Base-by-base conservation (phyloP, 1,140 invertebrate species). In the Belonocnema kinseyi region DNA sequence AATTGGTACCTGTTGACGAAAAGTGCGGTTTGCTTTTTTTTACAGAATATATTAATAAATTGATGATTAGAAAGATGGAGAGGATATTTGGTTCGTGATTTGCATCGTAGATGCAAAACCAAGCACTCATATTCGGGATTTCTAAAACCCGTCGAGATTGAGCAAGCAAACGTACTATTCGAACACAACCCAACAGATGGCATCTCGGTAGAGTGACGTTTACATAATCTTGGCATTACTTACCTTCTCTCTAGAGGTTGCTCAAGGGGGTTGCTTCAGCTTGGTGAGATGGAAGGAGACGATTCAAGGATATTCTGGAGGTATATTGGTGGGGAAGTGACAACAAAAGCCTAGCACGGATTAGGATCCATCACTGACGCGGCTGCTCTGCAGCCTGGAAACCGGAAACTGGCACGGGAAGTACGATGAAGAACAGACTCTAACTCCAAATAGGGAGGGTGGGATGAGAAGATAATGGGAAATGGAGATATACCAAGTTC, bases 171-270 rank as follows among this genome's bases (percentile, higher is more conserved):
- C 76, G 80, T 86, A 85, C 84, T 86, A 89, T 88, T 85, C 84
- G 85, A 88, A 87, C 83, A 77, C 80, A 81, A 83, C 82, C 84
- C 80, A 86, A 86, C 86, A 88, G 83, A 88, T 86, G 85, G 85
- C 85, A 82, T 87, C 84, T 86, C 85, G 78, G 81, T 80, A 74
- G 83, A 88, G 83, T 88, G 87, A 90, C 88, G 88, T 89, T 90
- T 90, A 89, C 87, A 90, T 90, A 90, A 89, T 90, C 88, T 89
- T 88, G 85, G 85, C 82, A 90, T 89, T 90, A 90, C 83, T 88
- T 84, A 83, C 81, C 82, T 87, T 83, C 82, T 84, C 83, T 83
- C 80, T 58, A 78, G 83, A 83, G 82, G 81, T 86, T 82, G 82
- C 82, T 85, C 74, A 85, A 85, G 85, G 81, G 52, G 82, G 82